A percentile compares a stretch with the other conserved stretches of the same genome.
Evolutionary conservation across 2,888 invertebrate genomes (phyloP).

Genomic region (Aphidius colemani): DNA sequence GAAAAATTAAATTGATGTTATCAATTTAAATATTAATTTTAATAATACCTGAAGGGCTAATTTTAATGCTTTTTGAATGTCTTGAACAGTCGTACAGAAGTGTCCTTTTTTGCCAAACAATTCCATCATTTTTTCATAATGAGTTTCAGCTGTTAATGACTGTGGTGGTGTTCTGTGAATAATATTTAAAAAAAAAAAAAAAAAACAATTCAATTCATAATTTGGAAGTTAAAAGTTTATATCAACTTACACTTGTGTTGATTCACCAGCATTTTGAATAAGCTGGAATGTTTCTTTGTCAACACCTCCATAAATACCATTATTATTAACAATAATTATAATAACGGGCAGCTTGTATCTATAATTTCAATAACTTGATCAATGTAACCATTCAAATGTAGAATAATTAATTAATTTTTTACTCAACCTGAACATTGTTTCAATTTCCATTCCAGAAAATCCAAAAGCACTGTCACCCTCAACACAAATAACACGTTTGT

Average conservation of each 20-base stretch:
- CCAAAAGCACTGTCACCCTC: conserved; percentile 98
- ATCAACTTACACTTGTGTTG: conserved; percentile 73
- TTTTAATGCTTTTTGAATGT: conserved; percentile 74
- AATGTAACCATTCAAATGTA: conserved; percentile 9
- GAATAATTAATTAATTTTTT: background rate
- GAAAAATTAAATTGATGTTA: background rate
- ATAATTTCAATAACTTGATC: conserved; percentile 20
- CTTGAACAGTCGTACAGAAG: conserved; percentile 77
- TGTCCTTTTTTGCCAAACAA: conserved; percentile 83
- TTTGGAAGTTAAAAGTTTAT: conserved; percentile 2
- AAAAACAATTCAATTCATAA: conserved; percentile 8
- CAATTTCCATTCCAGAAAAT: conserved; percentile 97
- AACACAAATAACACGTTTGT: conserved; percentile 86
- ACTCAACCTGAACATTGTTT: conserved; percentile 82
- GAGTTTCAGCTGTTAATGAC: conserved; percentile 75
- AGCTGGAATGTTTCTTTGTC: conserved; percentile 75
- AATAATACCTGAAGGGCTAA: conserved; percentile 65
- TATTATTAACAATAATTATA: conserved; percentile 92
- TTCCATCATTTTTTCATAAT: conserved; percentile 89
- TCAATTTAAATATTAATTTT: background rate
- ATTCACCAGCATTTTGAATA: conserved; percentile 72
- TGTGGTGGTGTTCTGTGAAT: conserved; percentile 80
- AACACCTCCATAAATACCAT: conserved; percentile 90
- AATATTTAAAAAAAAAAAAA: conserved; percentile 14
- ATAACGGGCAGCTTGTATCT: conserved; percentile 91